Evolutionary conservation across 2,797 vertebrate species (phyloP), one percentile per base, ranked within the genome.

Genomic region (Myotis myotis): DNA sequence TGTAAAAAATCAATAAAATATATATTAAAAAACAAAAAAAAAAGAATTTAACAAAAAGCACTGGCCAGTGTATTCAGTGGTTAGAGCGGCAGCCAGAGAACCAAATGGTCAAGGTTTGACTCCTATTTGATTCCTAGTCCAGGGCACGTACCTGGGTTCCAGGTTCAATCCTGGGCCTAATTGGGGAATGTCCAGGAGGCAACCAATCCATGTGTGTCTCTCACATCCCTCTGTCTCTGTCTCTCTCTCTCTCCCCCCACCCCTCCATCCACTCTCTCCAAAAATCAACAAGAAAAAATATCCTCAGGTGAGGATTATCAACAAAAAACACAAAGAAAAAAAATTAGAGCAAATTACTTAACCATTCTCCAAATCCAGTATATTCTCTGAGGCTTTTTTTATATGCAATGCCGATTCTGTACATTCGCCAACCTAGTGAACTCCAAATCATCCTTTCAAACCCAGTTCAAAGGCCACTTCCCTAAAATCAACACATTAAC

Each of bases 361-460:
- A 8, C 30, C 62, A 88, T 76, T 95, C 76, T 84, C 86, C 78
- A 95, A 87, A 79, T 72, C 47, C 28, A 85, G 62, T 13, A 87
- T 57, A 89, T 57, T 78, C 80, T 86, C 49, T 16, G 1, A 88
- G 30, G 30, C 13, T 44, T 55, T 68, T n/a, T 41, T 1, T 15
- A 93, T 66, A 62, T 78, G 23, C 51, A 95, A 76, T 38, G 36
- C 49, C 88, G 60, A 87, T 66, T 51, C 7, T 3, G 0, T 51
- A 57, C 5, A 22, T 49, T 68, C 16, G 16, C 8, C 12, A 13
- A 71, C 6, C 22, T 47, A 75, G 6, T 70, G 13, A 87, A 85
- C 38, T 84, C n/a, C 44, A 92, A 93, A 79, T 95, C 57, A 91
- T 38, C 64, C 57, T 89, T 86, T 33, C 36, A 38, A 79, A 85